Evolutionary conservation across 2,113 vertebrate species (phyloP), one percentile per base, ranked within the genome.

Genomic region (Glaucidium brasilianum): DNA sequence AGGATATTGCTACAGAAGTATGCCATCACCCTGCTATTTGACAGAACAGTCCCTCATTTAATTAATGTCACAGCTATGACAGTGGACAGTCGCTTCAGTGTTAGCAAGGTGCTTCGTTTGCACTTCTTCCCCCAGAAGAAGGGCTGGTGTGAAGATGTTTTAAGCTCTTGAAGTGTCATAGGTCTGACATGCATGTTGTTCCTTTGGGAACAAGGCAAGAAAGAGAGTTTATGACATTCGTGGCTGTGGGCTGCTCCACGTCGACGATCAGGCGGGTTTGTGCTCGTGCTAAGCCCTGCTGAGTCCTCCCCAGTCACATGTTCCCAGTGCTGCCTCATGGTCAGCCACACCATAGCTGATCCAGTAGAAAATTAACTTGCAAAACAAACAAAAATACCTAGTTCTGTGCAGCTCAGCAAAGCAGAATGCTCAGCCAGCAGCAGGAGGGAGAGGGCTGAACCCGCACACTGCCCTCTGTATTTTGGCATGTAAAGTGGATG

Each of bases 221-320:
- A 30, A 15, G 49, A 7, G 30, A 26, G 41, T 18, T 41, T 17
- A 5, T 39, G 15, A 11, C 5, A 7, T 55, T 18, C 41, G 19
- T 5, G 2, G 30, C 63, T 39, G 49, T n/a, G 58, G 39, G 19
- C 11, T 14, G 16, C 39, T 71, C 39, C 47, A 5, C 2, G 6
- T 41, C 19, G 41, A 21, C 2, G 2, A 34, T 34, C 4, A 2
- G 1, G 5, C 3, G 3, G 34, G 15, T 63, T 34, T 3, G 0
- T 34, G 63, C 39, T 55, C 6, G 4, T 16, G 39, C 4, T 53
- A 6, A 45, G 34, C 49, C 39, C 16, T 25, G 39, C 69, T 32
- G 39, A n/a, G 45, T 22, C 29, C 69, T 60, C 18, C 1, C 19
- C 3, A 10, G 29, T 15, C n/a, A 9, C 3, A 0, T 3, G 4